Evolutionary conservation across 2,113 vertebrate species (phyloP), one percentile per base, ranked within the genome.

Genomic region (Pholis gunnellus): DNA sequence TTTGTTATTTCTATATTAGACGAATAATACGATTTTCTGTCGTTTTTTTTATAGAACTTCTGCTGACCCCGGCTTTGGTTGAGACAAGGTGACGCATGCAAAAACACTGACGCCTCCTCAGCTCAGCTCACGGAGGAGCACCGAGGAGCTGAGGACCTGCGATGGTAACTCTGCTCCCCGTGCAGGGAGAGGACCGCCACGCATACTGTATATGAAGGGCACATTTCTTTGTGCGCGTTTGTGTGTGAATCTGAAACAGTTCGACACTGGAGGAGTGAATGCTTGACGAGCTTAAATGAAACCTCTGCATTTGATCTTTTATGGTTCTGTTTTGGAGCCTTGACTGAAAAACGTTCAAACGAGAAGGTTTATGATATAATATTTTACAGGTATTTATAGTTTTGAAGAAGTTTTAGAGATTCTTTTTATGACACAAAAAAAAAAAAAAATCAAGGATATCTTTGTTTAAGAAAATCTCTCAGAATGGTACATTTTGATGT

Each of bases 61-160:
- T 99, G 98, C 96, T 99, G 97, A 99, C 96, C 93, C 91, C 73
- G 40, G 78, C 75, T 17, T 44, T 2, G n/a, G 27, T 15, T 54
- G 40, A 80, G 66, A 80, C 27, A 0, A 71, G 61, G 48, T 9
- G 25, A 71, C 52, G 20, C 25, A 52, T n/a, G 38, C 72, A 2
- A 72, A 31, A 66, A 54, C 66, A 1, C 44, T 46, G 65, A 82
- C 25, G 40, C 50, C 66, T 27, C 2, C 69, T 77, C 54, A 9
- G 57, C 66, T 85, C 40, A 14, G 66, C 60, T 64, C 14, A 14
- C 0, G 40, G 40, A 34, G 42, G 31, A 40, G 18, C 57, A 27
- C 17, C 31, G n/a, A 71, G 75, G 13, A 34, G 50, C 0, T 3
- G n/a, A 61, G 48, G 79, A 70, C 50, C 34, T 4, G 0, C 6